Conservation (phyloP, 2,113 vertebrate genomes). For the Xenopus tropicalis region UCB_Xtro_10.0 CM004446.2:152514001-152514500, state of each 20-base stretch:
- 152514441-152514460: too few species aligned
- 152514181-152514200: constrained; percentile 55
- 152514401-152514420: too few species aligned
- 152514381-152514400: too few species aligned
- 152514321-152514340: too few species aligned
- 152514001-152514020: constrained; percentile 72
- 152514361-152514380: too few species aligned
- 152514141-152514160: constrained; percentile 65
- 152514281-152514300: constrained; percentile 19
- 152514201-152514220: constrained; percentile 58
- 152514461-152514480: too few species aligned
- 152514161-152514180: constrained; percentile 75
- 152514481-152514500: too few species aligned
- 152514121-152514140: constrained; percentile 78
- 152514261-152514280: constrained; percentile 45
- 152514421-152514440: too few species aligned
- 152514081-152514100: constrained; percentile 60
- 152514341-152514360: too few species aligned
- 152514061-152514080: constrained; percentile 73
- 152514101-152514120: constrained; percentile 70
- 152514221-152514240: constrained; percentile 55
- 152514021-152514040: constrained; percentile 86
- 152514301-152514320: not conserved
- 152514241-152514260: constrained; percentile 48
- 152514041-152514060: constrained; percentile 70